phyloP scores from a whole-genome alignment of 2,113 vertebrate genomes.

The Regulus satrapa region DNA sequence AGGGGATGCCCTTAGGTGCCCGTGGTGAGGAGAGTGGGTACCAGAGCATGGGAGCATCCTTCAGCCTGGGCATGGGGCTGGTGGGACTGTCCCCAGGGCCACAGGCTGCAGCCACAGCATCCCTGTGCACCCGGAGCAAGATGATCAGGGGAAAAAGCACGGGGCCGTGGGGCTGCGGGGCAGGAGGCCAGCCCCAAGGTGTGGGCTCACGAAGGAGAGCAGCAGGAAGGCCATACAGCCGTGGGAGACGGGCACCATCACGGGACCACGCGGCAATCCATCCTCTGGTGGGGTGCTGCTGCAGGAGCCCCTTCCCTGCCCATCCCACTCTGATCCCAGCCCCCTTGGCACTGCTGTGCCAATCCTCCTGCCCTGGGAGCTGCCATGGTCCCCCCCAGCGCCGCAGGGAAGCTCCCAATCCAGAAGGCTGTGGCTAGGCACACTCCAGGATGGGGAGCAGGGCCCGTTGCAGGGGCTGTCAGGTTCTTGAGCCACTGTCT shows the following conservation, averaged over 20 bases:
- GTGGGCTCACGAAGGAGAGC: not conserved
- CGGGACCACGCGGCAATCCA: accelerated
- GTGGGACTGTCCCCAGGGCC: not conserved
- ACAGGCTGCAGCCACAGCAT: not conserved
- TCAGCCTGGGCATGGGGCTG: not conserved
- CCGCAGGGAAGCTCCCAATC: not conserved
- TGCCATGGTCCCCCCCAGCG: not conserved
- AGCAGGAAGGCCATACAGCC: not conserved
- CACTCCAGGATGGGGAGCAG: not conserved
- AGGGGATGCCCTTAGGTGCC: not conserved
- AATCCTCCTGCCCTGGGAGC: accelerated
- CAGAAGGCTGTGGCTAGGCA: not conserved
- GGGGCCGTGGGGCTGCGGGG: accelerated
- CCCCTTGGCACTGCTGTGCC: not conserved
- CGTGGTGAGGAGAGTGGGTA: not conserved
- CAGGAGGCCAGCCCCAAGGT: not conserved
- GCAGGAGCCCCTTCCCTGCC: not conserved
- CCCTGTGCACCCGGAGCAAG: accelerated
- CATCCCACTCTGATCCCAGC: not conserved
- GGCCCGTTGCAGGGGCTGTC: accelerated
- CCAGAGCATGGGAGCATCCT: not conserved
- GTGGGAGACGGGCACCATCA: not conserved
- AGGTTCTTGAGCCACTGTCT: not conserved
- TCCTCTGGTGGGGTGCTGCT: not conserved
- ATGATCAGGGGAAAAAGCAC: not conserved